Base-by-base conservation (phyloP, 2,888 invertebrate genomes). In the Apamea epomidion region DNA sequence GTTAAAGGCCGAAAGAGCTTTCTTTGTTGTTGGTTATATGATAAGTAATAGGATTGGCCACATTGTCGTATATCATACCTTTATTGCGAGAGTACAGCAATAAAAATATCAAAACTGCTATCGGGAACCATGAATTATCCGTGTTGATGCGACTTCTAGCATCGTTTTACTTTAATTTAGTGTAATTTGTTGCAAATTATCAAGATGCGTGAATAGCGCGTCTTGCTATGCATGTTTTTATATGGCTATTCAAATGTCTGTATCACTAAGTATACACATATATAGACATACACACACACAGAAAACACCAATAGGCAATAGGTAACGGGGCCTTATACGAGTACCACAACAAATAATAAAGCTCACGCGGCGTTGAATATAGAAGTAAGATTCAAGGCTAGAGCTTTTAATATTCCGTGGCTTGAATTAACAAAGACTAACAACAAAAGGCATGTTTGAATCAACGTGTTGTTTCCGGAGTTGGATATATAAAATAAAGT, bases 51-150 rank as follows among this genome's bases (percentile, higher is more conserved):
- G 62, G 45, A 85, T 87, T 82, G 85, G 76, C 77, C 86, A 84
- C 75, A 84, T 81, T 85, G 84, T 84, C 83, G 78, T 88, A 78
- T 74, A 87, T 87, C 82, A 86, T 75, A 83, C 73, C 80, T 87
- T 85, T 87, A 89, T 83, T 87, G 83, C 82, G 29, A 51, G 70
- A 80, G 76, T 78, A 60, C 8, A 62, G 78, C 72, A 85, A 79
- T 89, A 82, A 83, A 79, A 86, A 64, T 79, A 76, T 81, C 80
- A 78, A 70, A 78, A 87, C 78, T 84, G 62, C 70, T 79, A 81
- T 82, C 76, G 48, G 32, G 32, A 69, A 71, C 70, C 65, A 81
- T 85, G 76, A 87, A 81, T 90, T 82, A 88, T 83, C 51, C 74
- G 78, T 71, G 78, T 71, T 65, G 82, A 80, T 80, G 67, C 68